Evolutionary conservation across 1,140 invertebrate species (phyloP).

Genomic region (Doryteuthis pealeii): DNA sequence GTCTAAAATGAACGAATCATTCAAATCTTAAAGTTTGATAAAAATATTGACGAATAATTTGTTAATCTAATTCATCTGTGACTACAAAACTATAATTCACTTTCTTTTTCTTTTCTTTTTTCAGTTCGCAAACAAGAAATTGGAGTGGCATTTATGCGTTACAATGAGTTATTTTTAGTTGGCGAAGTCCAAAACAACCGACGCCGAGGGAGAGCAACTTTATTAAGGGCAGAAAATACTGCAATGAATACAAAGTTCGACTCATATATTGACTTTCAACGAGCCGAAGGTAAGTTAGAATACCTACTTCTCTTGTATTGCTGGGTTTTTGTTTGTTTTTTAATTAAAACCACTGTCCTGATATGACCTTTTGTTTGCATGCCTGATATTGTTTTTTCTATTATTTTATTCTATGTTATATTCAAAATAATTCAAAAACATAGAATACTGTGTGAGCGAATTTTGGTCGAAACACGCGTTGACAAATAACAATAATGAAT

Average conservation of each 20-base stretch:
- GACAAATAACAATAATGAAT: no score
- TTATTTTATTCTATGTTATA: no score
- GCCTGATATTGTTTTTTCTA: no score
- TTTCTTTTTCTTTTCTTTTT: constrained; percentile 64
- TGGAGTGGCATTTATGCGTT: constrained; percentile 18
- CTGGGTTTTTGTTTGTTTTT: neutral
- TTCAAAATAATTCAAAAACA: neutral
- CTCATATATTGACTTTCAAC: constrained; percentile 30
- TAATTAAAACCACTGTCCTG: neutral
- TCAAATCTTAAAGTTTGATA: no score
- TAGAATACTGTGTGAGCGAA: no score
- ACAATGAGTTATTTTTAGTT: constrained; percentile 26
- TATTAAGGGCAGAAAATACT: constrained; percentile 22
- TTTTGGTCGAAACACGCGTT: no score
- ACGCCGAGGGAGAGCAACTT: constrained; percentile 18
- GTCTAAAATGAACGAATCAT: no score
- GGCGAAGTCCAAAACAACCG: constrained; percentile 27
- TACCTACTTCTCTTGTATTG: neutral
- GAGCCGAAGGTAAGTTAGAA: constrained; percentile 27
- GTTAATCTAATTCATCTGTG: no score
- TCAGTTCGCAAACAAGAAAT: constrained; percentile 10
- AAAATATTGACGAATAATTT: no score
- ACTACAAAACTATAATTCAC: no score
- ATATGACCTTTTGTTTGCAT: no score
- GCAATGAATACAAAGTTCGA: constrained; percentile 28